Conservation (phyloP, 1,140 invertebrate species). For the Aricia agestis region DNA sequence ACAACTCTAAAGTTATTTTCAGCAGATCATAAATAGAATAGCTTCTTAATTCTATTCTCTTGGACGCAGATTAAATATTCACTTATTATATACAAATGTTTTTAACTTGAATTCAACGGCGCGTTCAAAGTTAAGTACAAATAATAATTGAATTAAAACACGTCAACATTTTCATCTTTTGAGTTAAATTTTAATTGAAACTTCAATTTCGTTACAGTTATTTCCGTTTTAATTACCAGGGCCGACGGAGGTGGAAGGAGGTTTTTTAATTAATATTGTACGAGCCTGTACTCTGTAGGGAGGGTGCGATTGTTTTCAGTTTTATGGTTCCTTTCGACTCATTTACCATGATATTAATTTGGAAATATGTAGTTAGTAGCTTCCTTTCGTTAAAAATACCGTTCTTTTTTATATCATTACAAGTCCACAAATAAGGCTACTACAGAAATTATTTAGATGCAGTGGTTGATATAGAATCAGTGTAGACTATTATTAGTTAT, state of each 20-base stretch:
- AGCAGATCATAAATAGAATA: no score
- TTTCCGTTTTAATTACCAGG: constrained; percentile 58
- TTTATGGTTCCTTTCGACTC: constrained; percentile 39
- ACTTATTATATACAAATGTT: background rate
- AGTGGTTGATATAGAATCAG: no score
- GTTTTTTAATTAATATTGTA: constrained; percentile 65
- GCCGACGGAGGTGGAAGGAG: constrained; percentile 39
- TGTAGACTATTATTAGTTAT: no score
- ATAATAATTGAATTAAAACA: background rate
- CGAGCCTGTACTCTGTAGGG: constrained; percentile 37
- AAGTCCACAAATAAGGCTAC: no score
- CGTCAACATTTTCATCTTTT: constrained; percentile 18
- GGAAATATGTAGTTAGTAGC: constrained; percentile 3
- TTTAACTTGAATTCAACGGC: background rate
- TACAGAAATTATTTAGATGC: no score
- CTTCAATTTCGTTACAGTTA: constrained; percentile 44
- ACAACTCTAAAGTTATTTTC: no score
- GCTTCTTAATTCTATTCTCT: no score
- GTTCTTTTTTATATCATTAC: no score
- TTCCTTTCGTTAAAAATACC: background rate
- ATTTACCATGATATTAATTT: constrained; percentile 31
- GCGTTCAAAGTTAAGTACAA: background rate
- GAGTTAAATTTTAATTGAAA: constrained; percentile 20
- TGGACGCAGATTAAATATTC: background rate
- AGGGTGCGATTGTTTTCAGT: constrained; percentile 45